These are phyloP conservation scores for Mythimna lalbum DNA, from an alignment of 2,888 invertebrate species.

Conservation along the genomic window DNA sequence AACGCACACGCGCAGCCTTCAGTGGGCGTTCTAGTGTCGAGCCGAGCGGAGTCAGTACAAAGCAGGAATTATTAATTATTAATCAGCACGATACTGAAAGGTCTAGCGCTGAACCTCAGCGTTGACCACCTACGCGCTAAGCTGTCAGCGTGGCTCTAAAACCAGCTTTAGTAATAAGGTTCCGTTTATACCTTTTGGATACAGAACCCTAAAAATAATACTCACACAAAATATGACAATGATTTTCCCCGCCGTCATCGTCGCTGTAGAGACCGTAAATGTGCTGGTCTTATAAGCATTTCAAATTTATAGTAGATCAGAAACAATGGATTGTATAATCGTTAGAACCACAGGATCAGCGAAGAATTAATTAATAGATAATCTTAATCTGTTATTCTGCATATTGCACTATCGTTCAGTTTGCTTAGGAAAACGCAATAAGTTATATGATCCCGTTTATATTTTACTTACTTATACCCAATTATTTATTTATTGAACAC, in stretches of 20 bases:
- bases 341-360: slow-evolving; percentile 3
- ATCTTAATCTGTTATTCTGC: slow-evolving; percentile 8
- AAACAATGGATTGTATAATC: slow-evolving; percentile 28
- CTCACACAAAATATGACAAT: slow-evolving; percentile 13
- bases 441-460: neutral
- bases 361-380: neutral
- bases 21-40: no score
- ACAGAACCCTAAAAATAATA: neutral
- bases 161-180: no score
- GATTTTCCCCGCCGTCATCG: neutral
- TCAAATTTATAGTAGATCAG: slow-evolving; percentile 22
- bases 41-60: no score
- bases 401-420: neutral
- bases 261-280: neutral
- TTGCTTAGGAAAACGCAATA: neutral
- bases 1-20: no score
- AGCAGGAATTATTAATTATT: no score
- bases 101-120: no score
- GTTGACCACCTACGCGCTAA: no score
- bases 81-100: no score
- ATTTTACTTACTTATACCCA: neutral
- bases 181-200: no score
- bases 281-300: neutral
- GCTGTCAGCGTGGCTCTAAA: no score
- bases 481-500: no score